phyloP scores from a whole-genome alignment of 2,888 invertebrate genomes.

The Stenoptilia bipunctidactyla region DNA sequence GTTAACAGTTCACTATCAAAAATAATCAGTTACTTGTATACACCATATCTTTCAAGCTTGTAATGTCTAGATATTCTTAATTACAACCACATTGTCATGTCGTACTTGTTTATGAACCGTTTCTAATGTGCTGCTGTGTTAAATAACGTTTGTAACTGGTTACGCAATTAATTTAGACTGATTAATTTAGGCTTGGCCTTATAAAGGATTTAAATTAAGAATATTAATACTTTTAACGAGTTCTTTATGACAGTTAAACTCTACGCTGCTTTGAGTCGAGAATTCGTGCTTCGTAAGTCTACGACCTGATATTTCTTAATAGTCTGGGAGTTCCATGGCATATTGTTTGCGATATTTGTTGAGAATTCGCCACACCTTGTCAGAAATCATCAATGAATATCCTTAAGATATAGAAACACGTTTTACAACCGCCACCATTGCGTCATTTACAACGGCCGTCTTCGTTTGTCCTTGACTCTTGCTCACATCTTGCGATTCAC shows the following conservation, averaged over 20 bases:
- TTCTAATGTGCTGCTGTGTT: constrained; percentile 25
- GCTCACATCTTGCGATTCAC: background rate
- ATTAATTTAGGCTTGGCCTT: too few relatives aligned
- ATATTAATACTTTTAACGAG: too few relatives aligned
- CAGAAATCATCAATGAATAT: constrained; percentile 46
- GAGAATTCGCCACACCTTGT: constrained; percentile 16
- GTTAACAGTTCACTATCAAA: too few relatives aligned
- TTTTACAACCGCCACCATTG: constrained; percentile 36
- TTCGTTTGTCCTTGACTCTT: background rate
- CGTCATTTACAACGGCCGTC: constrained; percentile 38
- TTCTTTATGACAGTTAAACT: too few relatives aligned
- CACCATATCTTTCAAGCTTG: constrained; percentile 6
- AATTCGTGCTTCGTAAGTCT: too few relatives aligned
- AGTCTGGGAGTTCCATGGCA: too few relatives aligned
- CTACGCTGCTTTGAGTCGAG: too few relatives aligned
- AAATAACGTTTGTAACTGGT: constrained; percentile 9
- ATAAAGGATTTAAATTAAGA: too few relatives aligned
- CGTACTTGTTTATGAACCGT: constrained; percentile 23
- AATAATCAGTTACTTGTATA: too few relatives aligned
- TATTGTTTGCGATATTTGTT: background rate
- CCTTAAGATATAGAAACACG: constrained; percentile 40
- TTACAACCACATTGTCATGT: constrained; percentile 25
- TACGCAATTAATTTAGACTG: too few relatives aligned
- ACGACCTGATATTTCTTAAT: too few relatives aligned
- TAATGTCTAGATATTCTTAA: constrained; percentile 15